These are phyloP conservation scores for Chaunax sp. DNA, from an alignment of 2,797 vertebrate species.

Conservation along the genomic window DNA sequence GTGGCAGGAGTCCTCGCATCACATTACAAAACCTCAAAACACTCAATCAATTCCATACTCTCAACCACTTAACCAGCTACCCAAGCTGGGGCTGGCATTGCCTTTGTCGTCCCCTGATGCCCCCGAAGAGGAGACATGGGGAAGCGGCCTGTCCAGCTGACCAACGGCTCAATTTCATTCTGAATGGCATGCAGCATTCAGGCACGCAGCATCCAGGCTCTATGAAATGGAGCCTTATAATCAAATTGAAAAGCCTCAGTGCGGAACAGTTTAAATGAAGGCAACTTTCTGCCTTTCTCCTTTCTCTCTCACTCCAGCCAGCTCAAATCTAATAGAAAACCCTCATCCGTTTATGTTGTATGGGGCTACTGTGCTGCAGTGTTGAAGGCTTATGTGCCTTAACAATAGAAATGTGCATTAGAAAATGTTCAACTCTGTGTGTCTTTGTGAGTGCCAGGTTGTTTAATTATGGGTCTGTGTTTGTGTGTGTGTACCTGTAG, in stretches of 20 bases:
- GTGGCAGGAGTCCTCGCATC: slow-evolving; percentile 22
- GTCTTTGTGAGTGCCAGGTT: slow-evolving; percentile 44
- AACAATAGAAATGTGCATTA: slow-evolving; percentile 59
- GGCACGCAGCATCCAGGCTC: slow-evolving; percentile 66
- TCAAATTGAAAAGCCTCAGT: slow-evolving; percentile 81
- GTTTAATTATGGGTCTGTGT: slow-evolving; percentile 44
- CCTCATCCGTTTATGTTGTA: slow-evolving; percentile 46
- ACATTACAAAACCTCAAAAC: slow-evolving; percentile 45
- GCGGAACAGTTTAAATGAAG: slow-evolving; percentile 81
- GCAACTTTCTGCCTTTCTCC: slow-evolving; percentile 61
- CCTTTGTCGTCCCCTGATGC: slow-evolving; percentile 49
- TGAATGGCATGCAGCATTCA: slow-evolving; percentile 64
- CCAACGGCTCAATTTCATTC: slow-evolving; percentile 71
- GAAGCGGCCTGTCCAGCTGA: slow-evolving; percentile 53
- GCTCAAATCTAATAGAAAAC: slow-evolving; percentile 71
- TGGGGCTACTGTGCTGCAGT: slow-evolving; percentile 45
- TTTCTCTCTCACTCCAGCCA: slow-evolving; percentile 45
- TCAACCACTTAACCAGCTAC: slow-evolving; percentile 43
- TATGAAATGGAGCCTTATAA: slow-evolving; percentile 79
- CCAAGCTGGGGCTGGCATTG: slow-evolving; percentile 8
- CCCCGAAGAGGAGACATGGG: slow-evolving; percentile 34
- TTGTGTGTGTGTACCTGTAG: slow-evolving; percentile 16
- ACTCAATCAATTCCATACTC: slow-evolving; percentile 32
- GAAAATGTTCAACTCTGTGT: slow-evolving; percentile 30
- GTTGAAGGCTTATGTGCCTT: slow-evolving; percentile 46